A percentile compares a stretch with the other conserved stretches of the same genome.
Conservation (phyloP, 2,113 vertebrate genomes). For the Atlantisia rogersi region DNA sequence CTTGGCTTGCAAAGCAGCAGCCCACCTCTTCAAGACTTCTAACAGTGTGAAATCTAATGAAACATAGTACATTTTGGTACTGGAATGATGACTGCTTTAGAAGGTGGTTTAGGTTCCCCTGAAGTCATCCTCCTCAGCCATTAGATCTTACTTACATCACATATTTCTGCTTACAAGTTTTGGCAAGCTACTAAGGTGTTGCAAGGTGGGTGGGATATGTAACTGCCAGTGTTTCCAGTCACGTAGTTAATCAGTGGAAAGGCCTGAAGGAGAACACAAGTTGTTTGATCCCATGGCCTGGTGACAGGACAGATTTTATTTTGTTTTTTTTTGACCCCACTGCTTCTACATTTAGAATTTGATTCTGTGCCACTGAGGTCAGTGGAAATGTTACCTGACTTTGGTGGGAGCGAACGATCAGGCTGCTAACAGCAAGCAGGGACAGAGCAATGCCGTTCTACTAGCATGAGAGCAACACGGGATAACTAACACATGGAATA, state of each 20-base stretch:
- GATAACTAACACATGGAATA: neutral
- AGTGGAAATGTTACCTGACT: neutral
- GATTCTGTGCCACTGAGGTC: neutral
- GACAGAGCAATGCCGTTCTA: neutral
- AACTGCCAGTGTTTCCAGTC: neutral
- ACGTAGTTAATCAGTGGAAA: neutral
- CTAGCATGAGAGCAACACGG: neutral
- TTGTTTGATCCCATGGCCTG: neutral
- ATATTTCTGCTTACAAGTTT: neutral
- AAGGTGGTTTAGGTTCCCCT: constrained; percentile 16
- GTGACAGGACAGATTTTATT: neutral
- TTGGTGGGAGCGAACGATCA: neutral
- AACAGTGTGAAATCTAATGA: neutral
- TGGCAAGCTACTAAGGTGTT: neutral
- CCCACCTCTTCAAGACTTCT: neutral
- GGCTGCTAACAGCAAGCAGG: neutral
- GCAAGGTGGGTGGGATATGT: neutral
- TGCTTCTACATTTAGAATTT: neutral
- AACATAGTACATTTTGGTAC: neutral
- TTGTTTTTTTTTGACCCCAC: neutral
- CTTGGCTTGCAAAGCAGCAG: neutral
- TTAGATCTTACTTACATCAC: neutral
- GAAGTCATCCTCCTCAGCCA: neutral
- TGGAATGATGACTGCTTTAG: neutral
- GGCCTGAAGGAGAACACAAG: neutral